These are phyloP conservation scores for Karalla daura DNA, from an alignment of 2,797 vertebrate species.

Conservation along the genomic window DNA sequence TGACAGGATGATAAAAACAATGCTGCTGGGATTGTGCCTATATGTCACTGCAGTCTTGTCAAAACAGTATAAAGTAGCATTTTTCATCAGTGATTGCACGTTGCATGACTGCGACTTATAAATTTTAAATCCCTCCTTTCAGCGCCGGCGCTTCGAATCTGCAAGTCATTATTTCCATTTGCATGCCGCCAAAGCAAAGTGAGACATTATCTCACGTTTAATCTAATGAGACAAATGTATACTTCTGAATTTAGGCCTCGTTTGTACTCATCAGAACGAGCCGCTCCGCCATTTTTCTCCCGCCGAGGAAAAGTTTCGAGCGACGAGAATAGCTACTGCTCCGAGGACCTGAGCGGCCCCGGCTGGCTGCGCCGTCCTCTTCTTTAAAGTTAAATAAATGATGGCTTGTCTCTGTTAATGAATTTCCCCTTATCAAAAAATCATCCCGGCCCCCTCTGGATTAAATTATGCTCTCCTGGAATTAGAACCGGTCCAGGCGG, in stretches of 20 bases:
- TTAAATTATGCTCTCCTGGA: constrained; percentile 13
- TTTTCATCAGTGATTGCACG: not conserved
- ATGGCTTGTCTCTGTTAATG: constrained; percentile 40
- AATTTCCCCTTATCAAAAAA: constrained; percentile 50
- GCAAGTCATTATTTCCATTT: constrained; percentile 3
- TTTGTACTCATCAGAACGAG: not conserved
- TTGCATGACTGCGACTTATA: constrained; percentile 8
- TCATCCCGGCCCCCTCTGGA: constrained; percentile 13
- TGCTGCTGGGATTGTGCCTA: not conserved
- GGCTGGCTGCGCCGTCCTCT: constrained; percentile 26
- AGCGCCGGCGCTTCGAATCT: not conserved
- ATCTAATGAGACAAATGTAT: constrained; percentile 11
- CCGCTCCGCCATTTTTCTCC: not conserved
- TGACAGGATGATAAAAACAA: constrained; percentile 8
- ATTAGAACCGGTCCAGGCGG: constrained; percentile 2
- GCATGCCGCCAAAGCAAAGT: not conserved
- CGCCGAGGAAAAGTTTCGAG: not conserved
- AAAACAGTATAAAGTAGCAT: not conserved
- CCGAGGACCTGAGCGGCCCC: constrained; percentile 15
- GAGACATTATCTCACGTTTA: not conserved
- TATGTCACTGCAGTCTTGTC: constrained; percentile 1
- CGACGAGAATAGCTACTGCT: constrained; percentile 29
- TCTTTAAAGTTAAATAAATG: constrained; percentile 58
- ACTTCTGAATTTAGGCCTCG: not conserved
- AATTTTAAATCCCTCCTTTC: not conserved